Conservation (phyloP, 2,113 vertebrate genomes). For the Saccopteryx bilineata region DNA sequence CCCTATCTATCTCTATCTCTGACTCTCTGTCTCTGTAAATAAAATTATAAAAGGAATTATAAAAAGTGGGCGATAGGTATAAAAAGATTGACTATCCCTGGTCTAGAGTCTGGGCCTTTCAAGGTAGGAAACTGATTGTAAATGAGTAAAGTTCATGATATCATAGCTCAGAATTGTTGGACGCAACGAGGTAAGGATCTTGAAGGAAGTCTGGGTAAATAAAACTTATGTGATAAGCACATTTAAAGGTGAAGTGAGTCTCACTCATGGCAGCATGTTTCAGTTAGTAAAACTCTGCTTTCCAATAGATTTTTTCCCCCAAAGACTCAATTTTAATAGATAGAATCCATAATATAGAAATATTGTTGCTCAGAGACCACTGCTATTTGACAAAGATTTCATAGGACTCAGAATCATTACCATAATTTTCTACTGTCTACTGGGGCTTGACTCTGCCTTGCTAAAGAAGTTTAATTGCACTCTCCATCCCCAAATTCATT, state of each 20-base stretch:
- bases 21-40: too few relatives aligned
- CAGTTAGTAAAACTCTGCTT: neutral
- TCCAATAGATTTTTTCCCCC: neutral
- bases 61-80: too few relatives aligned
- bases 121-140: neutral
- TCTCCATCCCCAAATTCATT: neutral
- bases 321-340: neutral
- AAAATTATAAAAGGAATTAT: too few relatives aligned
- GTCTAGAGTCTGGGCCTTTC: neutral
- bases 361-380: neutral
- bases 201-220: neutral
- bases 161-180: neutral
- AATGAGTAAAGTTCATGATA: neutral
- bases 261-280: neutral
- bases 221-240: neutral
- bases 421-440: neutral
- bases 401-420: neutral
- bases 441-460: neutral
- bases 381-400: neutral
- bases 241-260: neutral
- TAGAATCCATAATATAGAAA: neutral
- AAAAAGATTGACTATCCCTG: too few relatives aligned
- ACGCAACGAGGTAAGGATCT: neutral
- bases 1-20: too few relatives aligned
- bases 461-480: neutral